Base-by-base conservation (phyloP, 2,797 vertebrate species). In the Characodon lateralis region DNA sequence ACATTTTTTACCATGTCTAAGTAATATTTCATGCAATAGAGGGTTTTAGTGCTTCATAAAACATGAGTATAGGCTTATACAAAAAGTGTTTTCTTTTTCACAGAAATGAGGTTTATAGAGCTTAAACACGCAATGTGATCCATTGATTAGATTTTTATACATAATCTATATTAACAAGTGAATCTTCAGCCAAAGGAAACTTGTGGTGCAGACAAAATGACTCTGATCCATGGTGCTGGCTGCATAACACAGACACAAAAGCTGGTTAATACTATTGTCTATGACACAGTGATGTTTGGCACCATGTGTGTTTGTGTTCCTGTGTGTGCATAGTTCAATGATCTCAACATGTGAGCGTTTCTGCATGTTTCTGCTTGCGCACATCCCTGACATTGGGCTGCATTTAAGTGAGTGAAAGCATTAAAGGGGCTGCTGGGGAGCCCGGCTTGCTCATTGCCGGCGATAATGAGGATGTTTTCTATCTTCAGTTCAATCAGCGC, bases 401-500 rank as follows among this genome's bases (percentile, higher is more conserved):
- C 74, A 80, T 86, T 83, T 85, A 88, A 91, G 87, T 84, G 86
- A 92, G 80, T 85, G 93, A 93, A 90, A 88, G 91, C 90, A 91
- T 93, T 90, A 84, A 92, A 88, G 80, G 83, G 83, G 88, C 80
- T 87, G 87, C 83, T 78, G 83, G 87, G 88, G 87, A 85, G 92
- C 85, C 79, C 85, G n/a, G 85, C 87, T 83, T 78, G 77, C 88
- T 92, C 88, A 51, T 85, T 80, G 85, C 88, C 88, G 70, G 75
- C 89, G 90, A 93, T 95, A 95, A 95, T 95, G 94, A 94, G 93
- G 91, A 95, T 92, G 92, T 93, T 95, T 95, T 94, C 93, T 94
- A 94, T 94, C 92, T 91, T 89, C 90, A 92, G 89, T 95, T 95
- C 94, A 95, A 92, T 94, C 92, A 79, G 86, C 77, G 58, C 81